Base-by-base conservation (phyloP, 2,113 vertebrate genomes). In the Onychorhynchus coronatus region DNA sequence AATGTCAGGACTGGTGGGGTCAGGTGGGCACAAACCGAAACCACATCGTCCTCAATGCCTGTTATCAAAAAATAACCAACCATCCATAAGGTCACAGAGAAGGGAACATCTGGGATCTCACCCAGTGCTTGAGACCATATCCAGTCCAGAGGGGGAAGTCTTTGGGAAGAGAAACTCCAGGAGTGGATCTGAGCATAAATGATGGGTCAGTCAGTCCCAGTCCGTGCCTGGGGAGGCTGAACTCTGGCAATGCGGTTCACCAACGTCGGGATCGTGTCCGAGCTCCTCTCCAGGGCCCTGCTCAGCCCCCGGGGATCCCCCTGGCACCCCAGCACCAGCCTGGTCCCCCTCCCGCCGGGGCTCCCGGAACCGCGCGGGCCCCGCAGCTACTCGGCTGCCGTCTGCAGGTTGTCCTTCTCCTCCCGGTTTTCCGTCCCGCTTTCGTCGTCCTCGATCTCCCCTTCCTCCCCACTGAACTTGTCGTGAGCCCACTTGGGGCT, bases 401-500 rank as follows among this genome's bases (percentile, higher is more conserved):
- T 93, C 85, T 97, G 81, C 53, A 95, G 59, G 66, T 96, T 95
- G 86, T 98, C 98, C 74, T 98, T 98, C 12, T 98, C 98, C 73
- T 98, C 98, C 44, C 98, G 97, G 94, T 98, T 98, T 93, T 99
- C 98, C 61, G 98, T 96, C 55, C 98, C 98, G 8, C 95, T 98
- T n/a, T 98, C 98, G 5, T 98, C 98, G 0, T 98, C 98, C 55
- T 98, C 98, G 8, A 98, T 97, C 77, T 98, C 98, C 68, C 99
- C 98, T 91, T 99, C 98, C 61, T 99, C 99, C 44, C 98, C 98
- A 44, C 98, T 99, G 97, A 99, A 99, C 92, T 99, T 99, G 97
- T 99, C 98, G 3, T 99, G 98, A 72, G 98, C 98, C 99, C 99
- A 99, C 73, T 98, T 99, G 96, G 98, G 98, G 66, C 97, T 98